These are phyloP conservation scores for Macrosteles quadrilineatus DNA, from an alignment of 1,140 invertebrate genomes.

Conservation along the genomic window DNA sequence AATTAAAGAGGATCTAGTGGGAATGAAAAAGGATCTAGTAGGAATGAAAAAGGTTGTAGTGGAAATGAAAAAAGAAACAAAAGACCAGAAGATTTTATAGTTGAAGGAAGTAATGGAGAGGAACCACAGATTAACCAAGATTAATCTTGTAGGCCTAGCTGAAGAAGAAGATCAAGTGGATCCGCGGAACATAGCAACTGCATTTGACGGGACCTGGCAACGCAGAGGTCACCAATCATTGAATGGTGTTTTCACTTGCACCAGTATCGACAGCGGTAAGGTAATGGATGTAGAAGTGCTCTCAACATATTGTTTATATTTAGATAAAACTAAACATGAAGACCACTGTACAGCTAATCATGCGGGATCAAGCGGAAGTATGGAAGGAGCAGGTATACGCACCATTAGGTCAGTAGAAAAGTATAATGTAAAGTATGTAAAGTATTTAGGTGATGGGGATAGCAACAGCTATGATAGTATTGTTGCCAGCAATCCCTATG, in stretches of 20 bases:
- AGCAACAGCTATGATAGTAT: slow-evolving; percentile 10
- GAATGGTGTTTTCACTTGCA: slow-evolving; percentile 26
- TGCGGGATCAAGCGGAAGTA: slow-evolving; percentile 24
- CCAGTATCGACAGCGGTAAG: slow-evolving; percentile 24
- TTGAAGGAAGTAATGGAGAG: too few species aligned
- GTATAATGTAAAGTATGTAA: slow-evolving; percentile 29
- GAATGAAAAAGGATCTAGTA: too few species aligned
- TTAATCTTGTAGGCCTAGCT: too few species aligned
- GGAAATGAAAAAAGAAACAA: too few species aligned
- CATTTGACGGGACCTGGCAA: slow-evolving; percentile 39
- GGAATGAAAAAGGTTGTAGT: too few species aligned
- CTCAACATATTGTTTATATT: slow-evolving; percentile 7
- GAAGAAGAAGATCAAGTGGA: too few species aligned
- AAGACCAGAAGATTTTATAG: too few species aligned
- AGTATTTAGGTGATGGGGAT: slow-evolving; percentile 26
- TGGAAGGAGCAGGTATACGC: slow-evolving; percentile 22
- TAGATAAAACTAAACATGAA: slow-evolving; percentile 18
- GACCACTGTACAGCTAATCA: not conserved
- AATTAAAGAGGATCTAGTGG: too few species aligned
- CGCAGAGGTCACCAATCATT: slow-evolving; percentile 14
- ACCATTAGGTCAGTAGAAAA: slow-evolving; percentile 19
- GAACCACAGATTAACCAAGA: too few species aligned
- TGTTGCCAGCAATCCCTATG: slow-evolving; percentile 23
- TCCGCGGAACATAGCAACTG: slow-evolving; percentile 26
- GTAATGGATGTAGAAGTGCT: slow-evolving; percentile 19